Percentiles rank a stretch among this genome's conserved stretches.
Conservation (phyloP, 1,140 invertebrate genomes). For the Potamilus streckersoni region DNA sequence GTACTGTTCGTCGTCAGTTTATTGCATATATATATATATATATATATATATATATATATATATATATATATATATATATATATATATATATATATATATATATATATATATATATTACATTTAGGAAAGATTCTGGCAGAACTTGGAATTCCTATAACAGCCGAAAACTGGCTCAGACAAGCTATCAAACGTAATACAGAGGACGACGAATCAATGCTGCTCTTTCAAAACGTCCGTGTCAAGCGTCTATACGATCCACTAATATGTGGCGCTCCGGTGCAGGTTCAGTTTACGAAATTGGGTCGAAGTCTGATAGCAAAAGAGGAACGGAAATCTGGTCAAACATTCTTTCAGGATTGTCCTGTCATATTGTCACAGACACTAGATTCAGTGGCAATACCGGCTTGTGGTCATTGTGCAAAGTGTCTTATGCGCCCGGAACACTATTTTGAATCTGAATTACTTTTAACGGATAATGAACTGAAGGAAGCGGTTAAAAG, state of each 20-base stretch:
- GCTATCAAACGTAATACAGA: slow-evolving; percentile 30
- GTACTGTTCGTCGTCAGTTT: too few species aligned
- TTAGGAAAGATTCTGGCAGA: slow-evolving; percentile 42
- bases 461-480: slow-evolving; percentile 26
- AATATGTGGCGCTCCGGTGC: slow-evolving; percentile 26
- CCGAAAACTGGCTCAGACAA: slow-evolving; percentile 47
- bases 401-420: slow-evolving; percentile 47
- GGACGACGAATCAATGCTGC: slow-evolving; percentile 27
- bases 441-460: slow-evolving; percentile 37
- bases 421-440: slow-evolving; percentile 41
- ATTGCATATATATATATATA: too few species aligned
- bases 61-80: too few species aligned
- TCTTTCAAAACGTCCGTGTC: slow-evolving; percentile 50
- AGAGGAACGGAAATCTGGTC: slow-evolving; percentile 35
- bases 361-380: slow-evolving; percentile 45
- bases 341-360: slow-evolving; percentile 42
- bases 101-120: slow-evolving; percentile 3
- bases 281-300: slow-evolving; percentile 39
- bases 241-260: slow-evolving; percentile 46
- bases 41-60: too few species aligned
- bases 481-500: slow-evolving; percentile 37
- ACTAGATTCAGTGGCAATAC: slow-evolving; percentile 32
- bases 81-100: neutral
- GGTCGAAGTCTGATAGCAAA: slow-evolving; percentile 38
- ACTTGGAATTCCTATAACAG: slow-evolving; percentile 40